Evolutionary conservation across 2,888 invertebrate species (phyloP), one percentile per base, ranked within the genome.

Genomic region (Parnassius glacialis): DNA sequence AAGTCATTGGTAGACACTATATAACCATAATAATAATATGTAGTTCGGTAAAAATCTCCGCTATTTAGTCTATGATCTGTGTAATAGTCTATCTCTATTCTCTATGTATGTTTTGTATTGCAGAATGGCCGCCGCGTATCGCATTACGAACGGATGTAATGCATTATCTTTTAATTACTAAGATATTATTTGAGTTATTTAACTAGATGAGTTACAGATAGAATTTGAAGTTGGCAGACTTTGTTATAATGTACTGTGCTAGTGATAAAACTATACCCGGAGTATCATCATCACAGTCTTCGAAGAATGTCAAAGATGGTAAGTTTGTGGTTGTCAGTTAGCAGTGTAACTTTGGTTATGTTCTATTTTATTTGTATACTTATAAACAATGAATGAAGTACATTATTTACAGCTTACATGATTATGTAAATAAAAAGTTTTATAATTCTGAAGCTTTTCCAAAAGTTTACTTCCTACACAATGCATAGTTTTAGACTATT

Each of bases 291-390:
- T 94, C 94, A 83, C 94, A 93, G 91, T 93, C 93, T 90, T 88
- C 93, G 84, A 93, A 93, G 92, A 94, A 92, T 92, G 93, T 93
- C 92, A 95, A 94, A 94, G 95, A 95, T 93, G 95, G 95, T 95
- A 93, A 94, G 94, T 93, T 82, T 74, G 70, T 72, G 72, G 71
- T 74, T 76, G 74, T 75, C 75, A 75, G 70, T 69, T 69, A 68
- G 57, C 58, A 47, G 53, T 65, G 57, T 61, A 67, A 67, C 64
- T 65, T 65, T 65, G 62, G 57, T 59, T 57, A 62, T 52, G 58
- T 62, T 56, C 42, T 55, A 54, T 55, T 52, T 25, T 20, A 43
- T 52, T 52, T 55, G 10, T 45, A 5, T 51, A 10, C 54, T 44
- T 34, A 11, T 50, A 44, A 44, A 54, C 10, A 42, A 13, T 42